Percentiles rank a stretch among this genome's conserved stretches.
Conservation (phyloP, 2,797 vertebrate species). For the Characodon lateralis region DNA sequence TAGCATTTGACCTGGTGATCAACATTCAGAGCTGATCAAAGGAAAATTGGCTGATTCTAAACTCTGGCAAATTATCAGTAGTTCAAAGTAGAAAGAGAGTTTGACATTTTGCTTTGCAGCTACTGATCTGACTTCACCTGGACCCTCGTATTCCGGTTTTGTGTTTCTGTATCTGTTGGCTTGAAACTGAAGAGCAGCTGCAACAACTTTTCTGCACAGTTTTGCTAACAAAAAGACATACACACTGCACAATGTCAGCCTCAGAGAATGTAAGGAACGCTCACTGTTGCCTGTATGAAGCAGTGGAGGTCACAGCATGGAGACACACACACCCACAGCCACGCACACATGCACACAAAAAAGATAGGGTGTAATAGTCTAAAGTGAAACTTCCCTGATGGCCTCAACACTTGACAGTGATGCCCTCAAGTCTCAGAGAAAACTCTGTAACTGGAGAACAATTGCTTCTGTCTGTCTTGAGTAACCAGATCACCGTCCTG, state of each 20-base stretch:
- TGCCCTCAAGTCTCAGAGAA: conserved; percentile 76
- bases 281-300: conserved; percentile 2
- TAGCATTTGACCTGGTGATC: neutral
- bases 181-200: conserved; percentile 12
- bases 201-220: conserved; percentile 13
- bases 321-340: conserved; percentile 24
- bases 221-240: conserved; percentile 4
- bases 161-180: conserved; percentile 14
- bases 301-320: conserved; percentile 56
- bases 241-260: neutral
- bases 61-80: neutral
- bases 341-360: conserved; percentile 28
- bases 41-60: neutral
- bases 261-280: conserved; percentile 14
- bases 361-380: conserved; percentile 69
- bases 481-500: conserved; percentile 70
- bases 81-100: conserved; percentile 4
- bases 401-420: conserved; percentile 73
- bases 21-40: neutral
- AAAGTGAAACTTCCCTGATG: conserved; percentile 72
- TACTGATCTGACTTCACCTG: conserved; percentile 7
- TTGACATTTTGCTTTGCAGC: conserved; percentile 13
- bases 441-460: conserved; percentile 75
- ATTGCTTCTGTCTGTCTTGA: conserved; percentile 78
- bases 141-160: conserved; percentile 11